phyloP scores from a whole-genome alignment of 2,888 invertebrate species.

The Drosophila tripunctata region DNA sequence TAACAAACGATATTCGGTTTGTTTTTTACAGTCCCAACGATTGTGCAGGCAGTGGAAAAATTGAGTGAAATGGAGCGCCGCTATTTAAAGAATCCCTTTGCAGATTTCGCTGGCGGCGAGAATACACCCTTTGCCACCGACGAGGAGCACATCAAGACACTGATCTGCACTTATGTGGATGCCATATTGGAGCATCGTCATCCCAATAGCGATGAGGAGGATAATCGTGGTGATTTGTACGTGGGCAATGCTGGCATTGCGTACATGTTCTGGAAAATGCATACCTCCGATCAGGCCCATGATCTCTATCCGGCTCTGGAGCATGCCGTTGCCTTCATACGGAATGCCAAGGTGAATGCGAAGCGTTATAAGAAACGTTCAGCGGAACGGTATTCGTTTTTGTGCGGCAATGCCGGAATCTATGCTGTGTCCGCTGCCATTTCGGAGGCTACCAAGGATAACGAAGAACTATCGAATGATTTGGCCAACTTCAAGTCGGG shows the following conservation, averaged over 20 bases:
- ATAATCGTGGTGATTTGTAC: slow-evolving; percentile 83
- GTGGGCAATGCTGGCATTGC: slow-evolving; percentile 86
- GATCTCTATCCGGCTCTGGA: slow-evolving; percentile 86
- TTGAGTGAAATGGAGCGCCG: slow-evolving; percentile 78
- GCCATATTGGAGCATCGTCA: slow-evolving; percentile 82
- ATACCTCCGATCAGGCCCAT: slow-evolving; percentile 85
- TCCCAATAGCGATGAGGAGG: slow-evolving; percentile 78
- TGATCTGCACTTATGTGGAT: slow-evolving; percentile 83
- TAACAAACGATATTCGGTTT: no score
- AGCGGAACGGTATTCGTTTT: slow-evolving; percentile 88
- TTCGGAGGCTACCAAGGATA: slow-evolving; percentile 84
- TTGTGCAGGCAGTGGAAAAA: slow-evolving; percentile 20
- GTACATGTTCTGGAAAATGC: slow-evolving; percentile 90
- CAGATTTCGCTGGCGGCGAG: slow-evolving; percentile 75
- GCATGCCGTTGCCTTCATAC: slow-evolving; percentile 87
- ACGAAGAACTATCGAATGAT: slow-evolving; percentile 83
- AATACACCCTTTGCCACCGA: slow-evolving; percentile 74
- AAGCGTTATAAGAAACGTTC: slow-evolving; percentile 84
- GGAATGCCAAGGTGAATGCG: slow-evolving; percentile 86
- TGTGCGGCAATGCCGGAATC: slow-evolving; percentile 92
- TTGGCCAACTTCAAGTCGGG: slow-evolving; percentile 82
- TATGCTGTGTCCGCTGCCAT: slow-evolving; percentile 89
- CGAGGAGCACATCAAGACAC: slow-evolving; percentile 80
- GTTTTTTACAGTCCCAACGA: slow-evolving; percentile 21
- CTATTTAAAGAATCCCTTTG: slow-evolving; percentile 82